Conservation (phyloP, 2,888 invertebrate genomes). For the Uloborus plumipes region DNA sequence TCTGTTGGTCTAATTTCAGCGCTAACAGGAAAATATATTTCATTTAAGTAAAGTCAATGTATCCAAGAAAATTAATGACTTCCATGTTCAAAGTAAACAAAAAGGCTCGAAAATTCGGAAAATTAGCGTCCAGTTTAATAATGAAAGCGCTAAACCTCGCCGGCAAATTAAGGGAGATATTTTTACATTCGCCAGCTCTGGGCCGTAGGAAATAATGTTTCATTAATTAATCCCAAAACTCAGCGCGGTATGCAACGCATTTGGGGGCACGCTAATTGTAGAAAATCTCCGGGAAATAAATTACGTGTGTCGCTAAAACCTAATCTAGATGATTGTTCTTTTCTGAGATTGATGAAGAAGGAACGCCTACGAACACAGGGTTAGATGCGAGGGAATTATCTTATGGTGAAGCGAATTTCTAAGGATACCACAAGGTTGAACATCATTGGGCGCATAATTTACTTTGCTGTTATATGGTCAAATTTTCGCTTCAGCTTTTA, state of each 20-base stretch:
- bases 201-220: conserved; percentile 24
- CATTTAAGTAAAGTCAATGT: too few species aligned
- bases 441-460: too few species aligned
- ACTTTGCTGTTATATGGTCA: too few species aligned
- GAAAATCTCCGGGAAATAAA: conserved; percentile 49
- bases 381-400: conserved; percentile 46
- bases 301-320: conserved; percentile 52
- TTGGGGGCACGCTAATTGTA: conserved; percentile 52
- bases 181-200: conserved; percentile 11
- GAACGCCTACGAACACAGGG: conserved; percentile 46
- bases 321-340: conserved; percentile 59
- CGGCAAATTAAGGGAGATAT: conserved; percentile 10
- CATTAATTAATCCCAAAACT: conserved; percentile 47
- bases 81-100: too few species aligned
- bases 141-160: conserved; percentile 1
- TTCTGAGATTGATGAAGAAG: conserved; percentile 58
- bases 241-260: conserved; percentile 25
- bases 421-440: too few species aligned
- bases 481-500: too few species aligned
- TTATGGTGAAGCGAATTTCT: conserved; percentile 51
- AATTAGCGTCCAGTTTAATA: neutral
- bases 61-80: too few species aligned
- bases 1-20: too few species aligned
- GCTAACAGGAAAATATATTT: too few species aligned
- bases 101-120: too few species aligned